Evolutionary conservation across 2,888 invertebrate species (phyloP), one percentile per base, ranked within the genome.

Genomic region (Unio delphinus): DNA sequence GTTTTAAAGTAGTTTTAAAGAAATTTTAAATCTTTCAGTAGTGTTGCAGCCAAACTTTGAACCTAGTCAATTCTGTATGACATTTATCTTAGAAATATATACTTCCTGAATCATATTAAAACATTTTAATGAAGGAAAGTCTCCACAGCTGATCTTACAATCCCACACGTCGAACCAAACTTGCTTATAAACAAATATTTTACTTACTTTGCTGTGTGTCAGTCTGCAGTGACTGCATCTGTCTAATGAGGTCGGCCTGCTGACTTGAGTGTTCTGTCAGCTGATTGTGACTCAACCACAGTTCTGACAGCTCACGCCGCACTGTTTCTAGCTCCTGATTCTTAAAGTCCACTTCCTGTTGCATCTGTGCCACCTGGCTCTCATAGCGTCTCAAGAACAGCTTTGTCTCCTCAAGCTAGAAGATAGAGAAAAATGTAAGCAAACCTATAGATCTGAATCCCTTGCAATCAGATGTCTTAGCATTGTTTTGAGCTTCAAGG

Each of bases 191-290:
- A 8, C 1, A 11, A 15, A 45, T 45, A 3, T 45, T 45, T 15
- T 17, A 74, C 82, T 69, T 72, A 87, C 87, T 85, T 83, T 83
- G 86, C 78, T 89, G 86, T 58, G 89, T 89, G 69, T 89, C 89
- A 54, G 86, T 82, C 73, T 89, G 88, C 28, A 89, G 81, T 7
- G 78, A 80, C 79, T 88, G 87, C n/a, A 89, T 83, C 76, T 89
- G 87, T 61, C 84, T 72, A 23, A 89, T 88, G 59, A 89, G 78
- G 62, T 86, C 86, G 0, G 88, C 87, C 70, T 89, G 89, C 74
- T 89, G 86, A 57, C 80, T 80, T n/a, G 88, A 86, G 69, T 88
- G 86, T 45, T 86, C 87, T 18, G 85, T 83, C 23, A 87, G 74
- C 78, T 88, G 87, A 61, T 83, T 81, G 74, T 89, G 88, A 28